Conservation (phyloP, 2,888 invertebrate species). For the Leptura quadrifasciata region DNA sequence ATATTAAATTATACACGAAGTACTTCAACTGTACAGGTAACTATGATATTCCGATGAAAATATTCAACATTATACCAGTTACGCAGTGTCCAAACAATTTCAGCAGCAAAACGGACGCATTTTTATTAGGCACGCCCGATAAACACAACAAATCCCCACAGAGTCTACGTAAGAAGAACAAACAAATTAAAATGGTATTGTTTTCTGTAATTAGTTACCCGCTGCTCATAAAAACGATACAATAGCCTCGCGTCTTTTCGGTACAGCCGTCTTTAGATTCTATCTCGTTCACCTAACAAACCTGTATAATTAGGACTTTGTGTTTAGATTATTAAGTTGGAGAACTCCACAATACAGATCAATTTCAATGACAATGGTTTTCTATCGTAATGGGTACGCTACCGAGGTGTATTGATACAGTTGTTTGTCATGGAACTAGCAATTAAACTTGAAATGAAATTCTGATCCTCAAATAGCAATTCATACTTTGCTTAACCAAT, state of each 20-base stretch:
- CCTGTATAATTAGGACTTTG: conserved; percentile 57
- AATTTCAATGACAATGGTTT: conserved; percentile 58
- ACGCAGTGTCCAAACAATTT: neutral
- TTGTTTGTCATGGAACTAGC: conserved; percentile 54
- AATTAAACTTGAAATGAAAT: conserved; percentile 54
- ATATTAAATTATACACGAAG: neutral
- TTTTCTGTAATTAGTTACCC: conserved; percentile 40
- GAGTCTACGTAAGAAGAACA: conserved; percentile 20
- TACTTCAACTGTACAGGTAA: neutral
- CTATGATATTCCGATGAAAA: neutral
- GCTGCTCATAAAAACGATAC: conserved; percentile 39
- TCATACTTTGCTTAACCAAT: conserved; percentile 17
- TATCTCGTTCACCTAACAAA: conserved; percentile 56
- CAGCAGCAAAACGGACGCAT: neutral
- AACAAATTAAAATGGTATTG: conserved; percentile 40
- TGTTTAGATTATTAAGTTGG: conserved; percentile 51
- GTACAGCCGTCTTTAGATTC: conserved; percentile 31
- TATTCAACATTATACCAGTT: neutral
- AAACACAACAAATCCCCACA: conserved; percentile 10
- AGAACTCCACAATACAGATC: conserved; percentile 51
- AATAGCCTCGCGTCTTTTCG: conserved; percentile 36
- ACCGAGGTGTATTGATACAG: conserved; percentile 57
- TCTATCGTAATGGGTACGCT: conserved; percentile 56
- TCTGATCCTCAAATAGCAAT: conserved; percentile 31
- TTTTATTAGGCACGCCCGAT: conserved; percentile 30